A percentile compares a stretch with the other conserved stretches of the same genome.
Evolutionary conservation across 2,113 vertebrate genomes (phyloP).

Genomic region (Elaphurus davidianus): DNA sequence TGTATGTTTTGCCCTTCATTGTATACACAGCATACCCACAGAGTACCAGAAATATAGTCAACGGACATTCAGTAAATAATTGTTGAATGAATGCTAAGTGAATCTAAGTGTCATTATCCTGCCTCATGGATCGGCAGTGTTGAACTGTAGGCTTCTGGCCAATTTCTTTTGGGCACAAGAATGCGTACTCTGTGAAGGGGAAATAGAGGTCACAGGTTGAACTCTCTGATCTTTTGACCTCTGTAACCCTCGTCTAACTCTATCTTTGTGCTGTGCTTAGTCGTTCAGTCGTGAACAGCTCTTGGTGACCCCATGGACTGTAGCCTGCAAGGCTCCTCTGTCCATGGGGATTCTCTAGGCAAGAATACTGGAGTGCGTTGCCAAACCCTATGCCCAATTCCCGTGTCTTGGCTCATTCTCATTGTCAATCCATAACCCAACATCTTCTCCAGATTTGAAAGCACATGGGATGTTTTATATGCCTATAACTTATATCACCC

Average conservation of each 20-base stretch:
- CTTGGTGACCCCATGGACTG: not conserved
- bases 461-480: not conserved
- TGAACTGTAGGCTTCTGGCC: not conserved
- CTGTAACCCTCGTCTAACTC: not conserved
- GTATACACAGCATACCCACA: not conserved
- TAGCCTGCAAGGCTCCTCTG: not conserved
- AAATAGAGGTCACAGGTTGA: not conserved
- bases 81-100: not conserved
- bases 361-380: not conserved
- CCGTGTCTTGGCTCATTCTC: not conserved
- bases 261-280: not conserved
- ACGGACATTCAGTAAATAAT: not conserved
- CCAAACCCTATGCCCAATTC: not conserved
- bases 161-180: not conserved
- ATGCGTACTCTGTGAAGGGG: not conserved
- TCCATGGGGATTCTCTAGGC: not conserved
- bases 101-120: not conserved
- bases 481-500: not conserved
- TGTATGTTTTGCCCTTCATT: not conserved
- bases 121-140: not conserved
- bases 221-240: not conserved
- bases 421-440: not conserved
- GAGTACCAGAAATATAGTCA: not conserved
- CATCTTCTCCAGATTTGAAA: not conserved
- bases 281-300: not conserved